A percentile compares a stretch with the other conserved stretches of the same genome.
These are phyloP conservation scores for Illadopsis cleaveri DNA, from an alignment of 2,113 vertebrate genomes.

Conservation along the genomic window DNA sequence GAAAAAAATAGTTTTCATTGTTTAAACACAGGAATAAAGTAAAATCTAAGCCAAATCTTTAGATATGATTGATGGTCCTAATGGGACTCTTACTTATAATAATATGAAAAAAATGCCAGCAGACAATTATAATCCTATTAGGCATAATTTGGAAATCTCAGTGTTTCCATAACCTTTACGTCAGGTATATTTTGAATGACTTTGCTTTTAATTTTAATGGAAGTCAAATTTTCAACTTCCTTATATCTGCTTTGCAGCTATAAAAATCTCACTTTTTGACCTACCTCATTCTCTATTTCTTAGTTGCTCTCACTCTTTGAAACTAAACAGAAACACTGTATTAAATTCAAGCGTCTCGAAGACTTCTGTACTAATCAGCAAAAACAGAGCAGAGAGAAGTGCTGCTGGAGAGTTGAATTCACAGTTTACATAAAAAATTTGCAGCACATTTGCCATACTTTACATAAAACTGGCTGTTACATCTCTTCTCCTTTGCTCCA, in stretches of 20 bases:
- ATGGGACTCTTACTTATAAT: background rate
- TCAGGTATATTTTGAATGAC: background rate
- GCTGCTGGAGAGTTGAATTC: background rate
- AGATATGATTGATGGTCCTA: background rate
- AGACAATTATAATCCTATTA: background rate
- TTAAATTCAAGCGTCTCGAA: background rate
- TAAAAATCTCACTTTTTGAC: background rate
- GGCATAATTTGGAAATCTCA: background rate
- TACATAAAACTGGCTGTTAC: background rate
- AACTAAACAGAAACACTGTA: background rate
- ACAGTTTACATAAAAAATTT: background rate
- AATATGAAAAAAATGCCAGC: background rate
- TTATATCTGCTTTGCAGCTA: background rate
- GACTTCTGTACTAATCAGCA: background rate
- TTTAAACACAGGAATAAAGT: background rate
- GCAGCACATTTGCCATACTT: background rate
- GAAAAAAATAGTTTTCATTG: background rate
- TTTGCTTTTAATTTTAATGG: background rate
- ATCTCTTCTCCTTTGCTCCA: background rate
- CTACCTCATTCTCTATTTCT: background rate
- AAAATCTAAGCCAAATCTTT: background rate
- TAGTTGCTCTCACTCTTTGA: background rate
- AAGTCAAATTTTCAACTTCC: background rate
- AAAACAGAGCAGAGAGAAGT: background rate
- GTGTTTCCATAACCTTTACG: background rate